These are phyloP conservation scores for Hapalemur alaotrensis DNA, from an alignment of 2,797 vertebrate genomes.

Conservation along the genomic window DNA sequence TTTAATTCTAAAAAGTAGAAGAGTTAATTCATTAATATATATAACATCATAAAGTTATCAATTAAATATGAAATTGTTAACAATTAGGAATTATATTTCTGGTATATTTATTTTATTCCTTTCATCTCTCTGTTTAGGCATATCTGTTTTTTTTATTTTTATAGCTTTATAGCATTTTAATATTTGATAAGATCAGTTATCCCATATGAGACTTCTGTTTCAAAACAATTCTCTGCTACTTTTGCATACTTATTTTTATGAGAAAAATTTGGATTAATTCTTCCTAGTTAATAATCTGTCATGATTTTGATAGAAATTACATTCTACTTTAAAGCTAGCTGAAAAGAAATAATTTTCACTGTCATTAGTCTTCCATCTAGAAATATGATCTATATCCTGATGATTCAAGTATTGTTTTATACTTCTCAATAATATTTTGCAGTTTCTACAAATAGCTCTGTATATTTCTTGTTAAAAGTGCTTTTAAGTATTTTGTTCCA, in stretches of 20 bases:
- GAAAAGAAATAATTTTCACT: conserved; percentile 43
- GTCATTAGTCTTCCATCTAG: not conserved
- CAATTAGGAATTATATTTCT: not conserved
- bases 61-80: not conserved
- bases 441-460: not conserved
- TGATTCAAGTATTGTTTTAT: conserved; percentile 14
- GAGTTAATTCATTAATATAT: not conserved
- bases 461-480: not conserved
- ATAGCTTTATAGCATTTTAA: conserved; percentile 39
- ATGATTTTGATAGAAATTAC: conserved; percentile 40
- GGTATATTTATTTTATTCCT: not conserved
- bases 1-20: not conserved
- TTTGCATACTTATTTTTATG: conserved; percentile 12
- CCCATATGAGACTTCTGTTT: conserved; percentile 12
- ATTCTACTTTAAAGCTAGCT: conserved; percentile 20
- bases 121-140: not conserved
- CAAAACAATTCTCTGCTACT: conserved; percentile 45
- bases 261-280: conserved; percentile 44
- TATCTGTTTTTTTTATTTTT: not conserved
- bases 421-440: conserved; percentile 16
- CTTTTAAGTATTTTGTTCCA: not conserved
- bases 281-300: conserved; percentile 37
- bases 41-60: not conserved
- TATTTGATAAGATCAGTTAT: conserved; percentile 24
- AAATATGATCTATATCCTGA: not conserved